Percentiles rank a stretch among this genome's conserved stretches.
Evolutionary conservation across 1,140 invertebrate genomes (phyloP).

Genomic region (Drosophila bifasciata): DNA sequence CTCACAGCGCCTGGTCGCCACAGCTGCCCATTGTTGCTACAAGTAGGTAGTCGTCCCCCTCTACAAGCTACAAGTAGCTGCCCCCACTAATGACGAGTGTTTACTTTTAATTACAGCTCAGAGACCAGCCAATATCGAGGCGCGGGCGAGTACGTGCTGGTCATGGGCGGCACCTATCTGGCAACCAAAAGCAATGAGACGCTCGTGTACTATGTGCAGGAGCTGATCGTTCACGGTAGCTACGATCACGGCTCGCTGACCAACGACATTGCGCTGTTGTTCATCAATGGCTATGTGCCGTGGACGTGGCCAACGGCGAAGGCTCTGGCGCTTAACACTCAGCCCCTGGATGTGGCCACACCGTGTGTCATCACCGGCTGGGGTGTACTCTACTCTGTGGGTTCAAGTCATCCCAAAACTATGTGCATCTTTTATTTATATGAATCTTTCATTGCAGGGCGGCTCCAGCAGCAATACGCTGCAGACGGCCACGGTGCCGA

Average conservation of each 20-base stretch:
- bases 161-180: slow-evolving; percentile 61
- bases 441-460: slow-evolving; percentile 14
- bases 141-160: slow-evolving; percentile 60
- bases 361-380: slow-evolving; percentile 62
- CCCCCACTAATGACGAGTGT: background rate
- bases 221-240: slow-evolving; percentile 40
- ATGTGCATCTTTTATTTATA: too few species aligned
- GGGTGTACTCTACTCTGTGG: slow-evolving; percentile 46
- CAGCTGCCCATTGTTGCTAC: slow-evolving; percentile 88
- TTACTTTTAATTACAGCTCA: background rate
- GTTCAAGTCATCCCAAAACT: too few species aligned
- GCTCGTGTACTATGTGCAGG: slow-evolving; percentile 50
- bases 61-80: too few species aligned
- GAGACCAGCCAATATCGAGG: slow-evolving; percentile 16
- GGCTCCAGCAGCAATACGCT: slow-evolving; percentile 28
- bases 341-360: background rate
- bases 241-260: slow-evolving; percentile 35
- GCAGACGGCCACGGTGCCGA: slow-evolving; percentile 43
- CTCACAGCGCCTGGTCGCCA: slow-evolving; percentile 85
- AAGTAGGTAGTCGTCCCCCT: too few species aligned
- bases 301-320: slow-evolving; percentile 23
- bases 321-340: slow-evolving; percentile 38
- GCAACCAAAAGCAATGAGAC: slow-evolving; percentile 30
- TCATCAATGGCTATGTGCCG: slow-evolving; percentile 69
- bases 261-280: slow-evolving; percentile 64